Conservation (phyloP, 2,888 invertebrate genomes). For the Poecilus cupreus region DNA sequence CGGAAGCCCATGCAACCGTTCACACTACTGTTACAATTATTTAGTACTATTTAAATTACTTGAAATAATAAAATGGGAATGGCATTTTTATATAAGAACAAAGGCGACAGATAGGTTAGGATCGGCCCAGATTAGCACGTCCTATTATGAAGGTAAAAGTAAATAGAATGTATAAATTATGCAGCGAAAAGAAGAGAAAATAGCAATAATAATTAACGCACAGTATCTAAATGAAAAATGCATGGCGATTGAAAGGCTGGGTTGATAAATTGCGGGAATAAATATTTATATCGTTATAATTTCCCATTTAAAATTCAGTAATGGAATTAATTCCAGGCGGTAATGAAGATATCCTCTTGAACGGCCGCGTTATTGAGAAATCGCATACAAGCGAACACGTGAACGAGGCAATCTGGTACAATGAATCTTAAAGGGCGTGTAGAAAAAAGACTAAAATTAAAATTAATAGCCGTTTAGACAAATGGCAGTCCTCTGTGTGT, state of each 20-base stretch:
- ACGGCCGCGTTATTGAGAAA: constrained; percentile 44
- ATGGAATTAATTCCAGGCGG: constrained; percentile 15
- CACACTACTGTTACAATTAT: too few species aligned
- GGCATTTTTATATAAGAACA: too few species aligned
- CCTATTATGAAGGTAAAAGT: too few species aligned
- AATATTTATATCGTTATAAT: constrained; percentile 28
- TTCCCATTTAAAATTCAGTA: constrained; percentile 39
- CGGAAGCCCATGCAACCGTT: too few species aligned
- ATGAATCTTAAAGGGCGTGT: constrained; percentile 61
- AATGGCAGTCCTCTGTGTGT: constrained; percentile 70
- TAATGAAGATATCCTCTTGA: constrained; percentile 43
- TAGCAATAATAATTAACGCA: background rate
- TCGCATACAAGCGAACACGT: constrained; percentile 43
- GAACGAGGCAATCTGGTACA: constrained; percentile 45
- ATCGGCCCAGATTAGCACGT: too few species aligned
- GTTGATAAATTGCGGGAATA: background rate
- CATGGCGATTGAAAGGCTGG: background rate
- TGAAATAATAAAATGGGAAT: too few species aligned
- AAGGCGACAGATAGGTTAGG: too few species aligned
- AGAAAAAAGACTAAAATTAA: constrained; percentile 70
- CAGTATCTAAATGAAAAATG: background rate
- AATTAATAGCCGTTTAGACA: constrained; percentile 71
- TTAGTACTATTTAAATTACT: too few species aligned
- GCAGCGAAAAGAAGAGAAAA: background rate
- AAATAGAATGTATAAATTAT: too few species aligned